These are phyloP conservation scores for Semaprochilodus insignis DNA, from an alignment of 2,797 vertebrate species.

Conservation along the genomic window DNA sequence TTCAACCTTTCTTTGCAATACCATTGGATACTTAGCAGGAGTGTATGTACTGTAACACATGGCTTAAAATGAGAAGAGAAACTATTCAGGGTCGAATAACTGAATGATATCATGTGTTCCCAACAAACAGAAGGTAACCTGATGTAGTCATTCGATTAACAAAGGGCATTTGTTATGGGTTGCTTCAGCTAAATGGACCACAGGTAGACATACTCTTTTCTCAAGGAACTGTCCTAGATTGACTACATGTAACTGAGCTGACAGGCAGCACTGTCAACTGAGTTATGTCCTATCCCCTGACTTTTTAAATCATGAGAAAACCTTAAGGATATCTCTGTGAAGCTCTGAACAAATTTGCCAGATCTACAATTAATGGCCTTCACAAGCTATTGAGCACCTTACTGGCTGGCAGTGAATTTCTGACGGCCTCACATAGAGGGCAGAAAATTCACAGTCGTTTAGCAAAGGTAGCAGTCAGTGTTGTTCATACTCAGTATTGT, in stretches of 20 bases:
- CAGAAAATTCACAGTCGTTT: background rate
- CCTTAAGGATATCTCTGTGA: background rate
- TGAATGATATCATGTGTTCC: background rate
- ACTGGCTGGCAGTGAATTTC: background rate
- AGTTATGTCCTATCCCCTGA: background rate
- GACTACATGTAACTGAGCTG: background rate
- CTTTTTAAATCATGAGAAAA: background rate
- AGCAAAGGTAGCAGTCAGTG: background rate
- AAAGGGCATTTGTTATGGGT: background rate
- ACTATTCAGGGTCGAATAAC: background rate
- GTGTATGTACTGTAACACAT: background rate
- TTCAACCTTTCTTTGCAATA: background rate
- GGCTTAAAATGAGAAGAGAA: background rate
- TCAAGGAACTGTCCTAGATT: background rate
- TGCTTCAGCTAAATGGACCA: background rate
- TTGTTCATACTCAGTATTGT: too few relatives aligned
- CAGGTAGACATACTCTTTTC: background rate
- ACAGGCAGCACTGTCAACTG: background rate
- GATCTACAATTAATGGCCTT: background rate
- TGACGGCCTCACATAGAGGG: background rate
- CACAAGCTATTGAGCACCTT: background rate
- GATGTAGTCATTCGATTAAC: background rate
- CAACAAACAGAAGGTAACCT: background rate
- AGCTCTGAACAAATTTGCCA: background rate
- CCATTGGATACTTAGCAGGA: background rate